phyloP scores from a whole-genome alignment of 2,797 vertebrate species.

The Sebastes elongatus region DNA sequence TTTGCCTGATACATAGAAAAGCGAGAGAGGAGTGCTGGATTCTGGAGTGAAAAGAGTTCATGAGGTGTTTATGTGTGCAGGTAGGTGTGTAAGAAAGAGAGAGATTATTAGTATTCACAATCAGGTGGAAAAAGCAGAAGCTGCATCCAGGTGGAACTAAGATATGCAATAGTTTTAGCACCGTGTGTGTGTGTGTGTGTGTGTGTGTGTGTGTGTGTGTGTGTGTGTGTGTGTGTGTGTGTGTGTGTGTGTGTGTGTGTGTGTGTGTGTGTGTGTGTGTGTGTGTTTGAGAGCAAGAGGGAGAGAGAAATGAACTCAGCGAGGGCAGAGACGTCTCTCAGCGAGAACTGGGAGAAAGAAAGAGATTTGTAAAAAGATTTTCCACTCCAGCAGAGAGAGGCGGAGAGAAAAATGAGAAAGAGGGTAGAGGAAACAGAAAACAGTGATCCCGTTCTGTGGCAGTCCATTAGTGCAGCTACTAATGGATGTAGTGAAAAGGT shows the following conservation, averaged over 20 bases:
- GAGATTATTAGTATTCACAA: slow-evolving; percentile 69
- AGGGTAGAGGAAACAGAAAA: slow-evolving; percentile 33
- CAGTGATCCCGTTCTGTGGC: slow-evolving; percentile 44
- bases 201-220: background rate
- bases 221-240: background rate
- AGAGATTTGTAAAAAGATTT: slow-evolving; percentile 60
- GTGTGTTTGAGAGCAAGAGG: background rate
- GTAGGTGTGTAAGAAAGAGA: slow-evolving; percentile 2
- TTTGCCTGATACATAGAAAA: background rate
- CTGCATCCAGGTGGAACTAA: slow-evolving; percentile 68
- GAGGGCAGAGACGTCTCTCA: slow-evolving; percentile 31
- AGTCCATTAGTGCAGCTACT: slow-evolving; percentile 62
- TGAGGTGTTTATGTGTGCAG: slow-evolving; percentile 36
- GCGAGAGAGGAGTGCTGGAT: background rate
- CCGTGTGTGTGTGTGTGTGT: slow-evolving; percentile 4
- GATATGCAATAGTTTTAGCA: slow-evolving; percentile 53
- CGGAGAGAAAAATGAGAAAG: slow-evolving; percentile 49
- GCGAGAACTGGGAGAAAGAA: slow-evolving; percentile 9
- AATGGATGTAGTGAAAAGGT: slow-evolving; percentile 65
- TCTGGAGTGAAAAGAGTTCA: slow-evolving; percentile 4
- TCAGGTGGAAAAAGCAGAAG: slow-evolving; percentile 68
- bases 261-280: background rate
- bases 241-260: slow-evolving; percentile 4
- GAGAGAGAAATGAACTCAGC: slow-evolving; percentile 17
- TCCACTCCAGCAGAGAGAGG: slow-evolving; percentile 59